phyloP scores from a whole-genome alignment of 2,113 vertebrate genomes.

The Stictonetta naevosa region DNA sequence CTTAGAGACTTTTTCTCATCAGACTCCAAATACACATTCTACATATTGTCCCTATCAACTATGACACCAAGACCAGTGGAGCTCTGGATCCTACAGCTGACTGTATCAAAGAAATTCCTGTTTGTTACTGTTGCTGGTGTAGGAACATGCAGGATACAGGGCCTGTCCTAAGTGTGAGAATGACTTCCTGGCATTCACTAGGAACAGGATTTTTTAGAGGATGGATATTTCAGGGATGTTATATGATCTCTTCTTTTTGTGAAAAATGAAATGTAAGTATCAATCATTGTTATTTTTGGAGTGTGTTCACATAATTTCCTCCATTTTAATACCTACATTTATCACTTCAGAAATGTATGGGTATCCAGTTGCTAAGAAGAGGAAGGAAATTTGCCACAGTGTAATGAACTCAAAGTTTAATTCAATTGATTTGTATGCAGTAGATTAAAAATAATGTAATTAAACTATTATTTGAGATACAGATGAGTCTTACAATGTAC shows the following conservation, averaged over 20 bases:
- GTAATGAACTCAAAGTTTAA: background rate
- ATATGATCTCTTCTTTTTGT: background rate
- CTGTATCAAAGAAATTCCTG: background rate
- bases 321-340: background rate
- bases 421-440: background rate
- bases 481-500: background rate
- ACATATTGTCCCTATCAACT: fast-evolving
- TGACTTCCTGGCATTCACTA: background rate
- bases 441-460: background rate
- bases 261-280: background rate
- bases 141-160: background rate
- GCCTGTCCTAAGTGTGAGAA: background rate
- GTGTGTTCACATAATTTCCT: background rate
- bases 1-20: background rate
- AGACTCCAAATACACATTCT: background rate
- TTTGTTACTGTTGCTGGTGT: background rate
- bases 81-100: background rate
- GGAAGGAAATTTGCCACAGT: background rate
- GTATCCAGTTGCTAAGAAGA: background rate
- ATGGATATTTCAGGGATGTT: background rate
- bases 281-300: background rate
- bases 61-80: background rate
- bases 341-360: background rate
- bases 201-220: background rate
- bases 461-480: background rate